A percentile compares a stretch with the other conserved stretches of the same genome.
These are phyloP conservation scores for Lasioglossum marginatum DNA, from an alignment of 2,888 invertebrate genomes.

Conservation along the genomic window DNA sequence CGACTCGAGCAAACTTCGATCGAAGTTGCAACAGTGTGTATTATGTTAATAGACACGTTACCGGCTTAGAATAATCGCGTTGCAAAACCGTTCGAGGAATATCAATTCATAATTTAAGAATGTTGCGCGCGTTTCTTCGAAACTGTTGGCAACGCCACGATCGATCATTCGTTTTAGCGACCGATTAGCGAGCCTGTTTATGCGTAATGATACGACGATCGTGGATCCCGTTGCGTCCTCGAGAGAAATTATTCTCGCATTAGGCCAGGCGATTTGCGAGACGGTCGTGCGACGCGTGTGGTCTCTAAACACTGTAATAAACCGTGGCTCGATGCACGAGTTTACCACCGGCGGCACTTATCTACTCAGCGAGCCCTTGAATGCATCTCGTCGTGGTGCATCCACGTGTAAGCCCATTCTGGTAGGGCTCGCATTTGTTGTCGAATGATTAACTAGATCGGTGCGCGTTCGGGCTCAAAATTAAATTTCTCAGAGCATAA, in stretches of 20 bases:
- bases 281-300: conserved; percentile 31
- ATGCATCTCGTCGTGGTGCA: background rate
- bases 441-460: background rate
- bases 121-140: conserved; percentile 34
- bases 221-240: conserved; percentile 14
- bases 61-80: background rate
- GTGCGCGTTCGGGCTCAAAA: no score
- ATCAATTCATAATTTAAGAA: conserved; percentile 36
- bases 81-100: conserved; percentile 21
- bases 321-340: background rate
- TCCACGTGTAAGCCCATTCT: background rate
- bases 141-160: conserved; percentile 29
- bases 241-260: conserved; percentile 55
- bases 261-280: conserved; percentile 36
- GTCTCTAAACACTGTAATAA: conserved; percentile 34
- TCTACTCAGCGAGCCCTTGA: background rate
- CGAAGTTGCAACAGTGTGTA: background rate
- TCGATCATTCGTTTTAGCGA: conserved; percentile 39
- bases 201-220: conserved; percentile 14
- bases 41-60: conserved; percentile 3
- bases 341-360: background rate
- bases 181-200: conserved; percentile 37
- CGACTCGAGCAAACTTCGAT: conserved; percentile 2
- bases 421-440: background rate
- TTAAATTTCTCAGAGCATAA: background rate